Evolutionary conservation across 37 sponge, comb jelly and placozoan species (phyloP).

Genomic region (Diacarnus erythraeanus): DNA sequence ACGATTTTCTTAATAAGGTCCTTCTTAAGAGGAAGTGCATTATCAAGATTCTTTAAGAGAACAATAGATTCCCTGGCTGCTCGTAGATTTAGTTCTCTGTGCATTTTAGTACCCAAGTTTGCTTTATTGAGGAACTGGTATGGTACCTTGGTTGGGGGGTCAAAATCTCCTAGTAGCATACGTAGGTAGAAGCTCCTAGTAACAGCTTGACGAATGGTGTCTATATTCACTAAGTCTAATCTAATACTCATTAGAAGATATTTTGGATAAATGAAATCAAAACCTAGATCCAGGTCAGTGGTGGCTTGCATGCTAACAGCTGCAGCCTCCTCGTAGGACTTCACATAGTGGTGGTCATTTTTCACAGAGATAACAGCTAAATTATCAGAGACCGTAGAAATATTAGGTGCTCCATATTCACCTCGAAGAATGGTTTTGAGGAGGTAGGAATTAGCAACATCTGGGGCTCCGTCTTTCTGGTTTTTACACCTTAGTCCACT

Average conservation of each 20-base stretch:
- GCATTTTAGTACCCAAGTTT: conserved; percentile 44
- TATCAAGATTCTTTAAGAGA: conserved; percentile 10
- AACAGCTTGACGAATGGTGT: conserved; percentile 44
- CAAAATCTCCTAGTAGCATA: conserved; percentile 73
- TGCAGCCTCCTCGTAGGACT: conserved; percentile 36
- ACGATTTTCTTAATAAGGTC: conserved; percentile 14
- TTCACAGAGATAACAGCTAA: conserved; percentile 41
- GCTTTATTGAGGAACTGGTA: conserved; percentile 51
- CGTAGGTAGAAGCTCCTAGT: conserved; percentile 59
- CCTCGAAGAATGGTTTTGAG: conserved; percentile 57
- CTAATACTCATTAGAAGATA: conserved; percentile 43
- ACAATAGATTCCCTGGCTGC: conserved; percentile 47
- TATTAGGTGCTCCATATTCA: conserved; percentile 62
- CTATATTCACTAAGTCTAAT: conserved; percentile 13
- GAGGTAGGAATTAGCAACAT: conserved; percentile 71
- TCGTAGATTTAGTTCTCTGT: conserved; percentile 39
- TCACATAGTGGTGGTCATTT: conserved; percentile 47
- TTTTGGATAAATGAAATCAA: conserved; percentile 45
- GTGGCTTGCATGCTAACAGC: conserved; percentile 74
- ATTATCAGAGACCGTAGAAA: conserved; percentile 71
- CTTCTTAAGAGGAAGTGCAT: conserved; percentile 22
- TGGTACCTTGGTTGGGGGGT: conserved; percentile 54
- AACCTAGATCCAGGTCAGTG: conserved; percentile 71
- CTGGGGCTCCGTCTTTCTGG: conserved; percentile 64
- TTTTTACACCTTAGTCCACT: conserved; percentile 45